Base-by-base conservation (phyloP, 2,888 invertebrate species). In the Monochamus alternatus region DNA sequence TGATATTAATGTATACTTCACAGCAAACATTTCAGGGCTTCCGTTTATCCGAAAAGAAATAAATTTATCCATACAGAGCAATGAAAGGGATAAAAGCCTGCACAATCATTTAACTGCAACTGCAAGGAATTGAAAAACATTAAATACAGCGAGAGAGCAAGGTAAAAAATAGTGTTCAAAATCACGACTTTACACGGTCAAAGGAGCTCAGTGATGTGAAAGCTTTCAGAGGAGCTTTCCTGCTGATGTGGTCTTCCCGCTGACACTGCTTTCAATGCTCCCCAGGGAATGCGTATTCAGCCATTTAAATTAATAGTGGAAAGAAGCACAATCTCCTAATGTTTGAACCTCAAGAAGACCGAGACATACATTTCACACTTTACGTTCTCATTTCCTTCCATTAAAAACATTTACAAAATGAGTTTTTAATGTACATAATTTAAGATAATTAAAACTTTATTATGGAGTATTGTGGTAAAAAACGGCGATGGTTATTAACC, bases 241-340 rank as follows among this genome's bases (percentile, higher is more conserved):
- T 78, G 81, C 77, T 81, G 82, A 82, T 81, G 82, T 75, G 80
- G 81, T 81, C 80, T 80, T 80, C 81, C 73, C 75, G 80, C 78
- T 79, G 79, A 81, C 81, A 78, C 68, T 63, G 78, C 77, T 77
- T 73, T 81, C 78, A 76, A 78, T 77, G 75, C 72, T 81, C 81
- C 75, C 78, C 59, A 44, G 75, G 73, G 81, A 78, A 73, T 43
- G 70, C 71, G 68, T 71, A 77, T 72, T 80, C 81, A 80, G 75
- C 78, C 81, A 81, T 81, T 81, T 78, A 77, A 82, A 81, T 82
- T 81, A 82, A 81, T 81, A 71, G 71, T 71, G 51, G 71, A 52
- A 71, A 80, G 79, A 65, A 69, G 69, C 71, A 62, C 43, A 43
- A 63, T 52, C 62, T 47, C 47, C 60, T 69, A 69, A 69, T 69